Evolutionary conservation across 2,797 vertebrate genomes (phyloP).

Genomic region (Pantherophis alleghaniensis): DNA sequence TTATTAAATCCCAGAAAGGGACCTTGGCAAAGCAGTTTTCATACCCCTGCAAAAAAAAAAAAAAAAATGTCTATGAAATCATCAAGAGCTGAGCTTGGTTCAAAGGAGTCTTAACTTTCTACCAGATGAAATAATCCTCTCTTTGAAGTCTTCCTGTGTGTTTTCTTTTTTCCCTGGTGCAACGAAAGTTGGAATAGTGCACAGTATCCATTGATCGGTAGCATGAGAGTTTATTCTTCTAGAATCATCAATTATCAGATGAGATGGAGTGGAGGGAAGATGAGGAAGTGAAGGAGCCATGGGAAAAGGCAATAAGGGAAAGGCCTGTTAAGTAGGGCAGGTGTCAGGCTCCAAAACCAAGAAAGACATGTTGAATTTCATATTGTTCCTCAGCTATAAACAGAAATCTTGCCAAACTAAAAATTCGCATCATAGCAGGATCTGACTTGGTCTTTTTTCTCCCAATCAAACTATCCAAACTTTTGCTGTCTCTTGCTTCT

Average conservation of each 20-base stretch:
- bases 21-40: background rate
- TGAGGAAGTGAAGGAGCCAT: background rate
- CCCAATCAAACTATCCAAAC: background rate
- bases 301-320: background rate
- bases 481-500: background rate
- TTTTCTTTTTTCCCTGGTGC: background rate
- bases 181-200: background rate
- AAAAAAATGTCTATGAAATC: background rate
- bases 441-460: background rate
- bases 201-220: background rate
- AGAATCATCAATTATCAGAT: background rate
- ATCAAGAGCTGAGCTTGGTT: background rate
- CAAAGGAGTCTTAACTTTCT: background rate
- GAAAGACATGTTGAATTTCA: background rate
- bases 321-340: background rate
- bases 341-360: background rate
- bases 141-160: background rate
- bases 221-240: background rate
- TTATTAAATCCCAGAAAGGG: background rate
- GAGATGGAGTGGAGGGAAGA: background rate
- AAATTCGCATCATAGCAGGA: background rate
- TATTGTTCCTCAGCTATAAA: background rate
- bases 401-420: background rate
- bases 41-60: background rate
- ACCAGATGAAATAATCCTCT: background rate